Conservation (phyloP, 2,888 invertebrate species). For the Baccha elongata region DNA sequence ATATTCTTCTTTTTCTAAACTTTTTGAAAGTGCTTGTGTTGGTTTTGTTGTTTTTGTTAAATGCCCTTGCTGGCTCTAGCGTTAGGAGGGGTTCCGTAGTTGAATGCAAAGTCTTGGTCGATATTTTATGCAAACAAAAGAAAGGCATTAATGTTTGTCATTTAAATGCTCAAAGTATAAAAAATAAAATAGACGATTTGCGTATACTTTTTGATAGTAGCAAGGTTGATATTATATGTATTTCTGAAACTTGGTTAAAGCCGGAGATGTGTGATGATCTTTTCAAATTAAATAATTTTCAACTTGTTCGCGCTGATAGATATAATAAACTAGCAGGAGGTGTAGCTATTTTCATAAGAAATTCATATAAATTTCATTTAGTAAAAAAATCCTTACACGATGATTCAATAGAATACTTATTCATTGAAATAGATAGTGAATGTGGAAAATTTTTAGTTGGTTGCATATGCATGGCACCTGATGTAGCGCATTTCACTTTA, state of each 20-base stretch:
- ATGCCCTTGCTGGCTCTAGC: background rate
- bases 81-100: background rate
- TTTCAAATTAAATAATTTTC: conserved; percentile 1
- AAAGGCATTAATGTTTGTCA: conserved; percentile 25
- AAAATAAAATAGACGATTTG: conserved; percentile 12
- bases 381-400: no score
- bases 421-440: no score
- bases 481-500: no score
- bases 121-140: conserved; percentile 1
- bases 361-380: background rate
- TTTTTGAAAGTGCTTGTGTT: no score
- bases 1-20: no score
- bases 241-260: conserved; percentile 28
- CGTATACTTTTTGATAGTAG: background rate
- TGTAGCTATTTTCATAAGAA: conserved; percentile 10
- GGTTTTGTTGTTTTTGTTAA: background rate
- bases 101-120: background rate
- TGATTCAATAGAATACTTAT: no score
- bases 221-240: background rate
- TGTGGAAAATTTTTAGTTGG: no score
- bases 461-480: no score
- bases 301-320: conserved; percentile 21
- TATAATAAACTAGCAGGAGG: conserved; percentile 2
- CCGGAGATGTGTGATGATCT: conserved; percentile 1
- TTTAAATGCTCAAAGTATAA: conserved; percentile 18